Base-by-base conservation (phyloP, 1,140 invertebrate genomes). In the Eubasilissa regina region DNA sequence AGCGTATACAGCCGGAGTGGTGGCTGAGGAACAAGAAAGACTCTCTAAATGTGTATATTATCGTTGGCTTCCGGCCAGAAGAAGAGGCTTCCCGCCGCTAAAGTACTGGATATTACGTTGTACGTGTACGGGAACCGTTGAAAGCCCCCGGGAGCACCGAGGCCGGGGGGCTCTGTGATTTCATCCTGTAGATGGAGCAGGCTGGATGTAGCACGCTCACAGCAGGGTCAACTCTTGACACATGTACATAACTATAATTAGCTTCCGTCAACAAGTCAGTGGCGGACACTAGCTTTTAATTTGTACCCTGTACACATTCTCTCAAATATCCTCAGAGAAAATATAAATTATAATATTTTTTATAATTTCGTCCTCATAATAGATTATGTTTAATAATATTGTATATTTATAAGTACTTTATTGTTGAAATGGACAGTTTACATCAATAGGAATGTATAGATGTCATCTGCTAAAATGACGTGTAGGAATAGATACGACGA, bases 21-120 rank as follows among this genome's bases (percentile, higher is more conserved):
- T n/a, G 70, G 25, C 25, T n/a, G 44, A 45, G 64, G 51, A 75
- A 60, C 44, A 77, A 60, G 74, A 72, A 76, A 80, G 60, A 76
- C 43, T 70, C 79, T 75, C 78, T 76, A 73, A 77, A 77, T 76
- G 77, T 81, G 77, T 82, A 76, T 79, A 79, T 82, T 82, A 79
- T 75, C 68, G 66, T 77, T 82, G 80, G 80, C 80, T 77, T 77
- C 77, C 66, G 78, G 73, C 80, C 80, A 82, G 74, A 64, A 62
- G 77, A 80, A 51, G 79, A 58, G 66, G 56, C 66, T 72, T 80
- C 78, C 73, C 64, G 75, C 74, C 74, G 43, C 74, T 70, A 73
- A 80, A 80, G 74, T 72, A 77, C 64, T 70, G 79, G 43, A 77
- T 77, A 80, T 80, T 80, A 80, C 75, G 75, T 73, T 72, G 62